These are phyloP conservation scores for Emydoidea blandingii DNA, from an alignment of 2,797 vertebrate species.

Conservation along the genomic window DNA sequence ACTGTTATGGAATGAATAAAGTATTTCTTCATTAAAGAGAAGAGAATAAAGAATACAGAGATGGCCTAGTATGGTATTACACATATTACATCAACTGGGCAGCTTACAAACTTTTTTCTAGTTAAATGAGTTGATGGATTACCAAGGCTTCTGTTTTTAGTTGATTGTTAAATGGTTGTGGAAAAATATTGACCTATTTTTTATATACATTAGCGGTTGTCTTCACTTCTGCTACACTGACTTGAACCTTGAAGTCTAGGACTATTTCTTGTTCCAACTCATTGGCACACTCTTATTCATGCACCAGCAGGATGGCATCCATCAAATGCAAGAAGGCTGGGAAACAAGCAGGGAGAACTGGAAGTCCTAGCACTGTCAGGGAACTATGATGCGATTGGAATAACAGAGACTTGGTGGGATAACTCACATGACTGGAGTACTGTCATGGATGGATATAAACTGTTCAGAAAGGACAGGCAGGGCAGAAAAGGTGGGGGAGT, in stretches of 20 bases:
- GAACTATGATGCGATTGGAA: too few species aligned
- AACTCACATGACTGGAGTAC: too few species aligned
- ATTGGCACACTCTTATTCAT: background rate
- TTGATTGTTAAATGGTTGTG: background rate
- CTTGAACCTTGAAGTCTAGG: background rate
- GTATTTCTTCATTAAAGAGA: background rate
- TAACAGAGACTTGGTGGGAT: too few species aligned
- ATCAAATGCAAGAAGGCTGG: too few species aligned
- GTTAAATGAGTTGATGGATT: background rate
- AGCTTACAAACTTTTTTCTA: background rate
- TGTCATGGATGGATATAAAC: too few species aligned
- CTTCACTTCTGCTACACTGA: background rate
- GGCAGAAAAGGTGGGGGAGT: too few species aligned
- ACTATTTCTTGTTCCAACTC: background rate
- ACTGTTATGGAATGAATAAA: constrained; percentile 7
- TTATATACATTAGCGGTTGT: background rate
- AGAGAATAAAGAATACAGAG: background rate
- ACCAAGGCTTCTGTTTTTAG: background rate
- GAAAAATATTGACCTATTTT: background rate
- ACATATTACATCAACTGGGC: background rate
- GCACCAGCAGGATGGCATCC: too few species aligned
- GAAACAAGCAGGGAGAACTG: too few species aligned
- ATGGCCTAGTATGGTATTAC: background rate
- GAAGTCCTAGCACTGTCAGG: too few species aligned
- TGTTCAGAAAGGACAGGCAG: too few species aligned